Conservation (phyloP, 2,888 invertebrate genomes). For the Stramonita haemastoma region DNA sequence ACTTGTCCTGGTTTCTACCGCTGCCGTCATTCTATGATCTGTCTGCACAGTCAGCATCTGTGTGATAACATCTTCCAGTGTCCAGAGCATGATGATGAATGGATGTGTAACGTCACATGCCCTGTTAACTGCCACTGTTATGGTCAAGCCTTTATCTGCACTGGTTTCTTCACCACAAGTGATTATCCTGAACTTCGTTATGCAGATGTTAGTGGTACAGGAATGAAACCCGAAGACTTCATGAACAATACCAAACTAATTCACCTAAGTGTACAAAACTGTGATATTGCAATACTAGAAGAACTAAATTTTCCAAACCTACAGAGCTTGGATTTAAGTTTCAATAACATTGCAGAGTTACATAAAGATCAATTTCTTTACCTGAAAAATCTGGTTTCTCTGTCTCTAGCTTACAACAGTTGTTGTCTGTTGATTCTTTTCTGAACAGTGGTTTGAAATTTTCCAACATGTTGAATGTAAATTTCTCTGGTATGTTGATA, state of each 20-base stretch:
- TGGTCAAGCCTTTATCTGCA: constrained; percentile 20
- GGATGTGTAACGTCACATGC: constrained; percentile 41
- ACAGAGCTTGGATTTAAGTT: background rate
- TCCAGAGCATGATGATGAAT: constrained; percentile 44
- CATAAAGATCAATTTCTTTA: background rate
- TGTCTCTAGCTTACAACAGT: constrained; percentile 14
- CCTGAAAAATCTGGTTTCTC: background rate
- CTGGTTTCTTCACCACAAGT: background rate
- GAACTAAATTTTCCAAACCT: background rate
- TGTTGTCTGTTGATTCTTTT: background rate
- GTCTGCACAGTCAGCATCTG: constrained; percentile 41
- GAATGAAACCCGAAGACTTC: background rate
- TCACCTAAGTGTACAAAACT: background rate
- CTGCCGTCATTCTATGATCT: constrained; percentile 39
- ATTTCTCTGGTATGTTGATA: background rate
- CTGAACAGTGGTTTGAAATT: background rate
- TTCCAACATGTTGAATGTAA: background rate
- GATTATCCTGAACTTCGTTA: background rate
- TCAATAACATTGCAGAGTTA: background rate
- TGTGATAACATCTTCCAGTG: constrained; percentile 46
- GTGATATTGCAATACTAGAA: background rate
- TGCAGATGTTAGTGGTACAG: background rate
- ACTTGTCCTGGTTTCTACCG: constrained; percentile 40
- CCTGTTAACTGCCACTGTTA: constrained; percentile 39
- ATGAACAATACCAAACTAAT: background rate